A percentile compares a stretch with the other conserved stretches of the same genome.
These are phyloP conservation scores for Arbacia lixula DNA, from an alignment of 53 echinoderm and acorn worm species.

Conservation along the genomic window DNA sequence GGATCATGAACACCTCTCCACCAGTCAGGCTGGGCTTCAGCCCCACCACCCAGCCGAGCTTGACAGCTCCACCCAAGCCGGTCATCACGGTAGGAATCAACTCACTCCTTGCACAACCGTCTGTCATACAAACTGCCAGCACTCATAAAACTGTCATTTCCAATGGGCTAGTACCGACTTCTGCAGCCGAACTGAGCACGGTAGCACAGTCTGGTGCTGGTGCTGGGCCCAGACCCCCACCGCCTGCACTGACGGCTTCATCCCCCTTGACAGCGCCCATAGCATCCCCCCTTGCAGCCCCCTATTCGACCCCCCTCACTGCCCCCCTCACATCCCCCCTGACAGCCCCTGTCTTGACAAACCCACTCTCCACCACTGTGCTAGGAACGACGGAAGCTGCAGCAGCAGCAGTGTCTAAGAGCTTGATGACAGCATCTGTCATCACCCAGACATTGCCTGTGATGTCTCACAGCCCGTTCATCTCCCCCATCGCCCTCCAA, in stretches of 20 bases:
- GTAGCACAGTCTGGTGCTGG: background rate
- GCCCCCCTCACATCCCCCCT: slow-evolving; percentile 4
- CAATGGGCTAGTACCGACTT: background rate
- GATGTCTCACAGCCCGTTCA: slow-evolving; percentile 39
- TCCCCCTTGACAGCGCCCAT: slow-evolving; percentile 1
- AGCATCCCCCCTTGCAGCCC: no score
- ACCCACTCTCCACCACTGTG: slow-evolving; percentile 7
- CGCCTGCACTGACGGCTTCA: no score
- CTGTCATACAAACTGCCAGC: slow-evolving; percentile 45
- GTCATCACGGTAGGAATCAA: slow-evolving; percentile 51
- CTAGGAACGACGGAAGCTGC: background rate
- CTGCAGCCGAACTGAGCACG: background rate
- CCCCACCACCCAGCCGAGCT: background rate
- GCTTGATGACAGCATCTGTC: slow-evolving; percentile 42
- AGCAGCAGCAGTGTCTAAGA: background rate
- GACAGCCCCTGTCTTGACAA: slow-evolving; percentile 2
- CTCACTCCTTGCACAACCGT: slow-evolving; percentile 41
- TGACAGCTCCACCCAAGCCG: slow-evolving; percentile 14
- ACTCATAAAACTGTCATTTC: slow-evolving; percentile 42
- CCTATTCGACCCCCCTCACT: slow-evolving; percentile 6
- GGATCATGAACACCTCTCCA: slow-evolving; percentile 39
- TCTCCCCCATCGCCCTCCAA: slow-evolving; percentile 45
- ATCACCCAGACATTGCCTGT: slow-evolving; percentile 51
- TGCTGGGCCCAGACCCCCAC: background rate
- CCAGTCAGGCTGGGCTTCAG: slow-evolving; percentile 35